Evolutionary conservation across 2,888 invertebrate genomes (phyloP), one percentile per base, ranked within the genome.

Genomic region (Iselma pallidipennis): DNA sequence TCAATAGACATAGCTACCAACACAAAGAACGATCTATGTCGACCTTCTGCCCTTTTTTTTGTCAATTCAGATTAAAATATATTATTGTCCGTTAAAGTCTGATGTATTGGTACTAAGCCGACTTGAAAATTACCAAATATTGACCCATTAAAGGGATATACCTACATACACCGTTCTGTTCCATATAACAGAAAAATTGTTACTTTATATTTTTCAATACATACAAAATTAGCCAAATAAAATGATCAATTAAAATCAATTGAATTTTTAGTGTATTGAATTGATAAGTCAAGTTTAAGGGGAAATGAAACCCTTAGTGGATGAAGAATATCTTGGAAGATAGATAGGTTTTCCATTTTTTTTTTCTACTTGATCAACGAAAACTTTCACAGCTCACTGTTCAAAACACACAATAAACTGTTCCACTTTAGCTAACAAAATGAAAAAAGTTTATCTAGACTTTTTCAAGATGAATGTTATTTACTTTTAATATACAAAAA

Each of bases 1-100:
- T 59, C 60, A 59, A 65, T 63, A 65, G 62, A 56, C 59, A 61
- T 61, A 50, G 54, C 59, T 59, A 52, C 45, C 57, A 49, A 49
- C 57, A 62, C 58, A 62, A 55, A 57, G 28, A 45, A 33, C 57
- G 31, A 49, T 48, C 42, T 28, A 42, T 45, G 26, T 9, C 37
- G 16, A 37, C 16, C 19, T 37, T 37, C 9, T 61, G 54, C 51
- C 29, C 42, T 26, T 56, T 55, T 51, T 56, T 52, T 61, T 51
- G 55, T 58, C 49, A 50, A 55, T 58, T 29, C 4, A 49, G 58
- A 58, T 62, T 62, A 62, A 62, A 58, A 58, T 55, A 58, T 57
- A 48, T 55, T 54, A 55, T 48, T 31, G 19, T 31, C 9, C n/a
- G 1, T 2, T 52, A 7, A 10, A 19, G 31, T n/a, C 16, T 52